Conservation (phyloP, 23 tunicate species). For the Diplosoma virens region DNA sequence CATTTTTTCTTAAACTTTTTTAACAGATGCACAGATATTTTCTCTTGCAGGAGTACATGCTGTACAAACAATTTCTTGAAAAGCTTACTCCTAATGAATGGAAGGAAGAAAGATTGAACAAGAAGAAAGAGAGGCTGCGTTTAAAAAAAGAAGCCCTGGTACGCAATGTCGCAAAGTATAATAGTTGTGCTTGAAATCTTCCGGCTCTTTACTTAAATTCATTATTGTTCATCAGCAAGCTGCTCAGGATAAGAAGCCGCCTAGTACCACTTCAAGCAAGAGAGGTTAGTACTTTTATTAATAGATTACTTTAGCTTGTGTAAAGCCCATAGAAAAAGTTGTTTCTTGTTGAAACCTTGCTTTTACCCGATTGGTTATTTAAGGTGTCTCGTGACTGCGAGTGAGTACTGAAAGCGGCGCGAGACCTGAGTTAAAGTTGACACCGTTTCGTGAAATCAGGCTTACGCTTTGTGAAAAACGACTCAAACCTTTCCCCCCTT, state of each 20-base stretch:
- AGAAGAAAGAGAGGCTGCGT: slow-evolving; percentile 45
- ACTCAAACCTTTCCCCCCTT: no score
- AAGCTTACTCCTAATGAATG: slow-evolving; percentile 88
- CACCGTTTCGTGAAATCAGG: no score
- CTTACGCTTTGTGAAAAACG: no score
- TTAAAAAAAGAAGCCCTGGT: slow-evolving; percentile 49
- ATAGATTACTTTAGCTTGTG: not conserved
- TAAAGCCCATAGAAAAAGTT: no score
- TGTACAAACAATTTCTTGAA: slow-evolving; percentile 82
- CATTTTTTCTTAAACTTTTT: no score
- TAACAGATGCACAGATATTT: no score
- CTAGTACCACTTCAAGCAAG: slow-evolving; percentile 21
- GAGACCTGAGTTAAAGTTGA: no score
- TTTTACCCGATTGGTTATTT: no score
- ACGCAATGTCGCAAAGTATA: not conserved
- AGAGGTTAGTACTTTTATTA: slow-evolving; percentile 26
- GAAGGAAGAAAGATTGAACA: slow-evolving; percentile 58
- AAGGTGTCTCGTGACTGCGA: no score
- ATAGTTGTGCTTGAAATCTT: not conserved
- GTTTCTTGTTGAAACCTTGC: no score
- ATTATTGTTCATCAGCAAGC: slow-evolving; percentile 15
- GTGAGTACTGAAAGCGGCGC: no score
- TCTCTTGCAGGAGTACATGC: slow-evolving; percentile 78
- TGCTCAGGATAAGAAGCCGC: slow-evolving; percentile 17
- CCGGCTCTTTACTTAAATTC: not conserved